Conservation (phyloP, 2,113 vertebrate genomes). For the Petrocephalus microphthalmus region DNA sequence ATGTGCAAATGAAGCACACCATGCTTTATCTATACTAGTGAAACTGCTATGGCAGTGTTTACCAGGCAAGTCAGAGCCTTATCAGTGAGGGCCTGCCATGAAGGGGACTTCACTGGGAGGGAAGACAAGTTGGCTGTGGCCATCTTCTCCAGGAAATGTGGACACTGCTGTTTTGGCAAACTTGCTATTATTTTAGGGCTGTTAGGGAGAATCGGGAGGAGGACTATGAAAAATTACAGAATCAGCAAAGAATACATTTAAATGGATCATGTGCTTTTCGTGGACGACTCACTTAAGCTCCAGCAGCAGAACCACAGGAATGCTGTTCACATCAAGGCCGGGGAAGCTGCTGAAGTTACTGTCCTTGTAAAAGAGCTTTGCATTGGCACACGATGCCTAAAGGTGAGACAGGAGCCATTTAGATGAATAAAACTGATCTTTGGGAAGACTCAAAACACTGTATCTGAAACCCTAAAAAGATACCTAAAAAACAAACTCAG, state of each 20-base stretch:
- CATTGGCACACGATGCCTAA: conserved; percentile 49
- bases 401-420: not conserved
- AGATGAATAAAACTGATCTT: not conserved
- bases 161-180: conserved; percentile 47
- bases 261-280: not conserved
- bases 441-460: not conserved
- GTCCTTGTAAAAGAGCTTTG: conserved; percentile 42
- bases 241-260: not conserved
- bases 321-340: conserved; percentile 41
- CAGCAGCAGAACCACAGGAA: conserved; percentile 44
- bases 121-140: conserved; percentile 37
- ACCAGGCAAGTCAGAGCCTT: conserved; percentile 47
- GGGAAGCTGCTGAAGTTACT: conserved; percentile 49
- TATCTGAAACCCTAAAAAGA: not conserved
- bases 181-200: conserved; percentile 36
- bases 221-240: not conserved
- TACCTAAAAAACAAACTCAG: not conserved
- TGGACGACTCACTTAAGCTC: conserved; percentile 47
- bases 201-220: not conserved
- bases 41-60: conserved; percentile 17
- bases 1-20: not conserved
- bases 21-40: not conserved
- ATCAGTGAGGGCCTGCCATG: conserved; percentile 31
- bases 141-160: conserved; percentile 43
- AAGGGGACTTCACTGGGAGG: conserved; percentile 13